Base-by-base conservation (phyloP, 1,140 invertebrate genomes). In the Gonatopus flavifemur region DNA sequence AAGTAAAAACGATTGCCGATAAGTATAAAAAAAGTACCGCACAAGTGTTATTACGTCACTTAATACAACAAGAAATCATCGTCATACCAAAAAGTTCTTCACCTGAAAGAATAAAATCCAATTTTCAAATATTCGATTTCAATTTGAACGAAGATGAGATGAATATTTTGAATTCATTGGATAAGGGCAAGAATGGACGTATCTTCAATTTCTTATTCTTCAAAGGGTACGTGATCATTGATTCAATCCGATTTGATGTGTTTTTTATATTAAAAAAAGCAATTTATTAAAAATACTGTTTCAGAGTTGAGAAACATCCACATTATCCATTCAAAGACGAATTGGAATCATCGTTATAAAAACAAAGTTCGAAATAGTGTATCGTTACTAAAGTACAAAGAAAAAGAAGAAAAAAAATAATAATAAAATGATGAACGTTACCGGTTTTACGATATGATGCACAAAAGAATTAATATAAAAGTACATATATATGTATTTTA, bases 81-180 rank as follows among this genome's bases (percentile, higher is more conserved):
- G 87, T 89, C 13, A 92, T 96, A 67, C 92, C 92, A 33, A 96
- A 95, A 77, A 93, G 89, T 67, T 85, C 84, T 1, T 90, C 86
- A 64, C 77, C 84, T 0, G 70, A 82, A 7, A 82, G 91, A 61
- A 79, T 95, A 1, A 83, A 83, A 62, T 69, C 81, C 15, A 90
- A 90, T 67, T 81, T 81, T 30, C 67, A 81, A 24, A 60, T 84
- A 43, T 85, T 84, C 50, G 78, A 84, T 66, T 86, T 86, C 64
- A 63, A 74, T 41, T 59, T 87, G 12, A 74, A 52, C 7, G 53
- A 72, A 12, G 72, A 80, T 2, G 83, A 86, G 36, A 76, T 85
- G 56, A 54, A 74, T 16, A 33, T 57, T 16, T 51, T 87, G n/a
- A 70, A 78, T 49, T 49, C 35, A 1, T 64, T 86, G 28, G 84